Base-by-base conservation (phyloP, 2,113 vertebrate species). In the Sula dactylatra region DNA sequence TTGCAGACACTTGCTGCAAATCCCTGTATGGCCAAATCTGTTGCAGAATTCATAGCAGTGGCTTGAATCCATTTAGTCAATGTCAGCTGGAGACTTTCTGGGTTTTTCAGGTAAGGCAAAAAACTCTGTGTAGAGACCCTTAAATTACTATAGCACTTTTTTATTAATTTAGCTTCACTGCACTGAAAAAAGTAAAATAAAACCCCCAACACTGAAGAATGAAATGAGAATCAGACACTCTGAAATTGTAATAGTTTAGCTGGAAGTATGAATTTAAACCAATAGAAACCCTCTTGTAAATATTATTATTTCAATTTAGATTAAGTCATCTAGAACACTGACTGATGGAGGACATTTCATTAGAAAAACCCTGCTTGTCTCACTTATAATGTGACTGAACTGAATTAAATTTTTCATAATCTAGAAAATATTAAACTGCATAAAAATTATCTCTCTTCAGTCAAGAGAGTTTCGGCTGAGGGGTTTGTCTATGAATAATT, bases 341-440 rank as follows among this genome's bases (percentile, higher is more conserved):
- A 73, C 12, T 87, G 87, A 71, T 79, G 49, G 49, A 76, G 20
- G 32, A 72, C 9, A 42, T 87, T 84, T 79, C 52, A 67, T 18
- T 84, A 38, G 59, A 82, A 93, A 93, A 91, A 26, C 7, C 7
- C 34, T 26, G 10, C 26, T 65, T 92, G 40, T 78, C 38, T 82
- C 64, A 40, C 54, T 52, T 78, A 49, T 31, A 56, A 73, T 4
- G 7, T 83, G 45, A 54, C 31, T 86, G 59, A 86, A 80, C 31
- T 26, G 40, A 93, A 89, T 56, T 79, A 87, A 55, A 32, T 72
- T 87, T 95, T 95, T 95, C 65, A 72, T 89, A 79, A 81, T 69
- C 73, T 79, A 64, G 44, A 79, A 94, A 85, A 76, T 87, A 86
- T 90, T 80, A 78, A 72, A 85, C 40, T 79, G 32, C 21, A 31